Conservation (phyloP, 2,888 invertebrate species). For the Achlya flavicornis region DNA sequence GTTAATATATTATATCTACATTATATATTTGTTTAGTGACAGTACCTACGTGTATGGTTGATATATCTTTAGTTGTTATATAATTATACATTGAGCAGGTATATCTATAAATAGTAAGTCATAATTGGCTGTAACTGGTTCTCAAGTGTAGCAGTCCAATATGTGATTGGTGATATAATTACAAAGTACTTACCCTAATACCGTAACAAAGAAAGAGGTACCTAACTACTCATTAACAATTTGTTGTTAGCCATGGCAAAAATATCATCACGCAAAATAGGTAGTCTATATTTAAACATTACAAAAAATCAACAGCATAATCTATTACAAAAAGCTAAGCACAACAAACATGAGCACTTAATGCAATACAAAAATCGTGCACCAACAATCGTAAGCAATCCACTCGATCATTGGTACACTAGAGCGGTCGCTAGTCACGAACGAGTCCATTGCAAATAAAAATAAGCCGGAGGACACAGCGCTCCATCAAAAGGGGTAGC, state of each 20-base stretch:
- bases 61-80: too few relatives aligned
- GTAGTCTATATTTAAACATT: neutral
- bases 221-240: too few relatives aligned
- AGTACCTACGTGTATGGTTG: neutral
- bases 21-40: neutral
- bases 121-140: too few relatives aligned
- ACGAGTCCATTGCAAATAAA: constrained; percentile 64
- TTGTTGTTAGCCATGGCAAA: neutral
- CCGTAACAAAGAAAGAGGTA: too few relatives aligned
- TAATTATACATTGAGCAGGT: too few relatives aligned
- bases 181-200: too few relatives aligned
- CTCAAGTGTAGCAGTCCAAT: too few relatives aligned
- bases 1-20: constrained; percentile 43
- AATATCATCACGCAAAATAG: neutral
- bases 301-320: constrained; percentile 19
- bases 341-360: constrained; percentile 48
- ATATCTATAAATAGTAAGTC: too few relatives aligned
- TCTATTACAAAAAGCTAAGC: constrained; percentile 30
- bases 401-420: constrained; percentile 53
- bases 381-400: constrained; percentile 57
- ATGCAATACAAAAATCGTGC: constrained; percentile 64
- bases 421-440: constrained; percentile 30
- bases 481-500: constrained; percentile 81
- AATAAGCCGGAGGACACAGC: constrained; percentile 61
- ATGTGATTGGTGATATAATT: too few relatives aligned